Evolutionary conservation across 2,113 vertebrate genomes (phyloP), one percentile per base, ranked within the genome.

Genomic region (Syrrhaptes paradoxus): DNA sequence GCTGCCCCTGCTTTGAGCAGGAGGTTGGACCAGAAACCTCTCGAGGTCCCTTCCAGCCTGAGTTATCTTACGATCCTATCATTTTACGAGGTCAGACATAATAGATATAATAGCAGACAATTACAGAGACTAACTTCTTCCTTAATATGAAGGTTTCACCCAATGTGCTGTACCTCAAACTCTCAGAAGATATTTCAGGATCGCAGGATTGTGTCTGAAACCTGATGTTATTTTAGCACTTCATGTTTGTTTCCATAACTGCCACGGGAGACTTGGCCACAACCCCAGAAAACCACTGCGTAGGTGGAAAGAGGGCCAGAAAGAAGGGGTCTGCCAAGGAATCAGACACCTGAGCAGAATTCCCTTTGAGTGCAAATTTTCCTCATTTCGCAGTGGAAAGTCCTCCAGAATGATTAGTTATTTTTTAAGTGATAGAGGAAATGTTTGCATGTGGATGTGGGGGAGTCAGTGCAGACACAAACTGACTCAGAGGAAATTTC

Each of bases 141-240:
- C 49, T 79, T 66, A 61, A 49, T 79, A 52, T 18, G 58, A 72
- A 89, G 82, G 74, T 83, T 93, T 85, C 11, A 48, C 52, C 41
- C 0, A 0, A 65, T 0, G 2, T 79, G 55, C 78, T 76, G 70
- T 38, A 41, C 66, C 89, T 85, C 78, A 86, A 0, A n/a, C 67
- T 49, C 75, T 85, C 41, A 10, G 66, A 49, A 89, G 82, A 58
- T 95, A 92, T 96, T 97, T 95, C 79, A 79, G 88, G 93, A 88
- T 52, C 0, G 4, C 26, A 72, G 54, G 52, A 68, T 14, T 74
- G 68, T 87, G 91, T 85, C 89, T 87, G 52, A 87, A 85, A 68
- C 26, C 36, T 72, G 85, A 66, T 89, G 66, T 87, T 94, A 90
- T 94, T 96, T 96, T 86, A 62, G 80, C 51, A 13, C n/a, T 70